phyloP scores from a whole-genome alignment of 1,140 invertebrate species.

The Mycetomoellerius zeteki region DNA sequence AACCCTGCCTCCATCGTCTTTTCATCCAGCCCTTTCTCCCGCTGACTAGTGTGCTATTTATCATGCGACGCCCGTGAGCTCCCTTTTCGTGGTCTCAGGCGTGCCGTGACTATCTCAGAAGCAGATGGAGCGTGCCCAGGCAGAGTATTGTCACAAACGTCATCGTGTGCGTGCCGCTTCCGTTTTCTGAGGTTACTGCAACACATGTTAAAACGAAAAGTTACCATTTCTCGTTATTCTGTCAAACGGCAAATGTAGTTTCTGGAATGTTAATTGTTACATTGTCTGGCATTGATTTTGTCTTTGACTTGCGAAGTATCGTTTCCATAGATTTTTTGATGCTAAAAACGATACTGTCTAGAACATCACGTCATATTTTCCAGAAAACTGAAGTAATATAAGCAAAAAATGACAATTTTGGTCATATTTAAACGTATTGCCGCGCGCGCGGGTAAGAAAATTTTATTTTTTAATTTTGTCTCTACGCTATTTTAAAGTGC shows the following conservation, averaged over 20 bases:
- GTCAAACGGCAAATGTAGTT: background rate
- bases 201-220: slow-evolving; percentile 68
- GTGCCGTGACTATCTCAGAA: slow-evolving; percentile 80
- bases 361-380: too few relatives aligned
- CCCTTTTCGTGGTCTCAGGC: slow-evolving; percentile 66
- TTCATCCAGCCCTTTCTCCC: slow-evolving; percentile 48
- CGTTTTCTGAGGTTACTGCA: slow-evolving; percentile 81
- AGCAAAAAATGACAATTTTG: too few relatives aligned
- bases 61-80: slow-evolving; percentile 71
- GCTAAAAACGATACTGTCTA: too few relatives aligned
- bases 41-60: slow-evolving; percentile 77
- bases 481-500: too few relatives aligned
- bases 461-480: too few relatives aligned
- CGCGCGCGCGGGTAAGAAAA: too few relatives aligned
- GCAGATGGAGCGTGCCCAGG: slow-evolving; percentile 74
- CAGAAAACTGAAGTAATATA: too few relatives aligned
- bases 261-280: slow-evolving; percentile 1
- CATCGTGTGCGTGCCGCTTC: slow-evolving; percentile 64
- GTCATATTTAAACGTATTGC: too few relatives aligned
- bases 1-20: slow-evolving; percentile 37
- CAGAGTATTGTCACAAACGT: slow-evolving; percentile 70
- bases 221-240: slow-evolving; percentile 42
- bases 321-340: too few relatives aligned
- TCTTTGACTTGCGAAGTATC: too few relatives aligned
- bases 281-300: too few relatives aligned